These are phyloP conservation scores for Plutella xylostella DNA, from an alignment of 2,888 invertebrate genomes.

Conservation along the genomic window DNA sequence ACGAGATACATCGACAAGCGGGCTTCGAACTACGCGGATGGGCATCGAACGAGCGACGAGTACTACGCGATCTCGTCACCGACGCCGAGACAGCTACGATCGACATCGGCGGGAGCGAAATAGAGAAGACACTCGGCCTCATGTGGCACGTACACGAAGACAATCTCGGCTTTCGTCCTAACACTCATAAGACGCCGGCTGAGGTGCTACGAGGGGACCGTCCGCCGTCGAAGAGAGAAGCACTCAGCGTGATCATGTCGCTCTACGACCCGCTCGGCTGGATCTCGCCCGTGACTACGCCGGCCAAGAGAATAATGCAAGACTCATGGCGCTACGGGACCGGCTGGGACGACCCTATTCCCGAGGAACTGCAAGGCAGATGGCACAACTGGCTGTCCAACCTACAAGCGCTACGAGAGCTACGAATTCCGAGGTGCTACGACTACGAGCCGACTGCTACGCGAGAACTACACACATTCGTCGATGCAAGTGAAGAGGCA, in stretches of 20 bases:
- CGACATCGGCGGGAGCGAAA: neutral
- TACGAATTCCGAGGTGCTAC: neutral
- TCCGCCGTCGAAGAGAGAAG: conserved; percentile 14
- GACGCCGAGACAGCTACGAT: neutral
- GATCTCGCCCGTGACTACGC: conserved; percentile 13
- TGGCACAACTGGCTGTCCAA: neutral
- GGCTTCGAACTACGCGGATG: conserved; percentile 9
- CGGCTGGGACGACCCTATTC: conserved; percentile 10
- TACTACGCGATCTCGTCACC: neutral
- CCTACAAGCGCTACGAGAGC: neutral
- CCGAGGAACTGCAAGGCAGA: neutral
- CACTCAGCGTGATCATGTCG: conserved; percentile 9
- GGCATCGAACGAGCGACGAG: conserved; percentile 4
- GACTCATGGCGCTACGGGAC: conserved; percentile 11
- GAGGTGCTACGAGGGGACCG: conserved; percentile 3
- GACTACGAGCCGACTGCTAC: neutral
- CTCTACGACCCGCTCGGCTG: conserved; percentile 18
- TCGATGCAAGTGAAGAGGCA: conserved; percentile 1
- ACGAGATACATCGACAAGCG: conserved; percentile 6
- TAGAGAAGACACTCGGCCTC: conserved; percentile 14
- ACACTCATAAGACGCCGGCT: conserved; percentile 4
- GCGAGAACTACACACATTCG: conserved; percentile 1
- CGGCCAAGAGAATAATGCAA: conserved; percentile 15
- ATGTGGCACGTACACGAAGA: conserved; percentile 11
- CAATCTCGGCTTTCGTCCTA: conserved; percentile 9